A percentile compares a stretch with the other conserved stretches of the same genome.
These are phyloP conservation scores for Notoglanidium macrostoma DNA, from an alignment of 2,797 vertebrate genomes.

Conservation along the genomic window DNA sequence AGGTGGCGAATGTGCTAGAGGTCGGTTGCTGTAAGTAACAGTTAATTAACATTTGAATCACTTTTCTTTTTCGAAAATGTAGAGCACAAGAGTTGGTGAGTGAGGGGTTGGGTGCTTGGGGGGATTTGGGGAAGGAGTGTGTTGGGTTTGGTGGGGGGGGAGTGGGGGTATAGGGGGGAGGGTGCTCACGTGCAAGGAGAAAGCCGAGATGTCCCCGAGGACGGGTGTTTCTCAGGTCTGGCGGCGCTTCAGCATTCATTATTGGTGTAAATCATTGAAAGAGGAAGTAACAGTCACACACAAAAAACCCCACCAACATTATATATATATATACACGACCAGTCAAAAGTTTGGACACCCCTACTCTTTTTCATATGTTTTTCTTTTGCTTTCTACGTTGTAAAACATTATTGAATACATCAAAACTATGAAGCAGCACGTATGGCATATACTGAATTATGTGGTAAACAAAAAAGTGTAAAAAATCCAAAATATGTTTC, in stretches of 20 bases:
- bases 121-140: too few species aligned
- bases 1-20: conserved; percentile 67
- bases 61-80: conserved; percentile 58
- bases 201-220: conserved; percentile 47
- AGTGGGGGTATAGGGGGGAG: background rate
- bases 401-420: too few species aligned
- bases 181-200: conserved; percentile 31
- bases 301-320: background rate
- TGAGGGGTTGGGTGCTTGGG: conserved; percentile 5
- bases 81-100: conserved; percentile 51
- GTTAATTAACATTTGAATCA: conserved; percentile 71
- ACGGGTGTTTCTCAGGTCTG: conserved; percentile 44
- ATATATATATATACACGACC: background rate
- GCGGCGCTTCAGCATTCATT: conserved; percentile 45
- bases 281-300: conserved; percentile 12
- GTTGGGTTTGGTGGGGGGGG: too few species aligned
- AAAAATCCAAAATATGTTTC: too few species aligned
- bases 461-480: too few species aligned
- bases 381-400: too few species aligned
- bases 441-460: too few species aligned
- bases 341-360: too few species aligned
- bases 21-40: conserved; percentile 65
- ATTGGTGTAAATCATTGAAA: conserved; percentile 34
- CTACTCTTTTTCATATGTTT: too few species aligned
- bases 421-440: too few species aligned